Percentiles rank a stretch among this genome's conserved stretches.
phyloP scores from a whole-genome alignment of 2,113 vertebrate genomes.

The Mugil cephalus region DNA sequence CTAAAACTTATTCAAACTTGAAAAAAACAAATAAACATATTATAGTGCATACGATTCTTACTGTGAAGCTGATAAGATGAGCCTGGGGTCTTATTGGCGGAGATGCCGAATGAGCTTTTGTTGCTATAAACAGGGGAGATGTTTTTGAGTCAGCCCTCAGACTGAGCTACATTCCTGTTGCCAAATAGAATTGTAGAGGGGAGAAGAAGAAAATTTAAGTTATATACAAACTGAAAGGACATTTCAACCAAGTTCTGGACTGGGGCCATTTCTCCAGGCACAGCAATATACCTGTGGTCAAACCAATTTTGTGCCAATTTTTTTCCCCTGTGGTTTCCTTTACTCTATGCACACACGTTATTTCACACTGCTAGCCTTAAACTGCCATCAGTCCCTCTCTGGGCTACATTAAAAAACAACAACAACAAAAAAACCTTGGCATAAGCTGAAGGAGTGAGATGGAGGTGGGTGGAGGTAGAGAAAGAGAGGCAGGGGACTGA shows the following conservation, averaged over 20 bases:
- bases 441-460: neutral
- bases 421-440: neutral
- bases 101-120: neutral
- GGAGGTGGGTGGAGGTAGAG: neutral
- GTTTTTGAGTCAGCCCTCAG: neutral
- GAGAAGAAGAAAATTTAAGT: neutral
- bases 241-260: neutral
- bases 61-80: neutral
- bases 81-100: neutral
- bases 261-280: neutral
- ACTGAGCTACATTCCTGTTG: neutral
- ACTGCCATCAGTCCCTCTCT: neutral
- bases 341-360: neutral
- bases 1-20: neutral
- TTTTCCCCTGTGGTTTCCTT: too few relatives aligned
- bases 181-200: neutral
- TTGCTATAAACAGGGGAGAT: too few relatives aligned
- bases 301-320: constrained; percentile 4
- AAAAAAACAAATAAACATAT: too few relatives aligned
- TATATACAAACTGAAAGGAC: neutral
- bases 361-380: constrained; percentile 11
- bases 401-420: too few relatives aligned
- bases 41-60: neutral
- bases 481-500: neutral
- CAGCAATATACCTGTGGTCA: neutral